Conservation (phyloP, 2,113 vertebrate genomes). For the Bufo bufo region DNA sequence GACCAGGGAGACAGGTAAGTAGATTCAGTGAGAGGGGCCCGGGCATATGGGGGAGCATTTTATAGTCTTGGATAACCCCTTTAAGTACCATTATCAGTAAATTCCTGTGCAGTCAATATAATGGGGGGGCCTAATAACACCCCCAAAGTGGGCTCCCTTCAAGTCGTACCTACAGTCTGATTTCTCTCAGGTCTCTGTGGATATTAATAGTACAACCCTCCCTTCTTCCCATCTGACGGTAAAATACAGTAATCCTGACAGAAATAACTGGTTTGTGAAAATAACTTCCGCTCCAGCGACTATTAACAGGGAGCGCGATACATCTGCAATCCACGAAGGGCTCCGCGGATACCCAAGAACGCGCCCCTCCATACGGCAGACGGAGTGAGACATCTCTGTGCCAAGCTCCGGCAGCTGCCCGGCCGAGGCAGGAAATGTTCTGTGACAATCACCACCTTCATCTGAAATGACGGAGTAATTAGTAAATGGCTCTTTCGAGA, state of each 20-base stretch:
- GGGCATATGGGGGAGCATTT: no score
- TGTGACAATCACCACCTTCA: conserved; percentile 49
- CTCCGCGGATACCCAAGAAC: neutral
- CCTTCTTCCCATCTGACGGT: conserved; percentile 13
- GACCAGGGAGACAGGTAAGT: no score
- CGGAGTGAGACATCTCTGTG: neutral
- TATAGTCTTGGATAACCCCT: no score
- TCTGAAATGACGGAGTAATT: conserved; percentile 43
- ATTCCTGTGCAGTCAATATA: no score
- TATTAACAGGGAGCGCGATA: neutral
- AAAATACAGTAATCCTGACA: conserved; percentile 34
- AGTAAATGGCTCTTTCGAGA: conserved; percentile 26
- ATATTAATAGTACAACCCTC: neutral
- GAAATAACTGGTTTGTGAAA: conserved; percentile 28
- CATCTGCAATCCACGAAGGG: neutral
- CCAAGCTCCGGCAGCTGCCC: conserved; percentile 39
- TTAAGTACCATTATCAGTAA: no score
- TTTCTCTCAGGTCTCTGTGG: neutral
- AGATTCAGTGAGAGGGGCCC: no score
- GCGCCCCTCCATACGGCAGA: neutral
- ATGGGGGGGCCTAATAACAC: no score
- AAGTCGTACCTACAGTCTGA: neutral
- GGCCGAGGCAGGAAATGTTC: neutral
- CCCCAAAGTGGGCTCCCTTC: no score
- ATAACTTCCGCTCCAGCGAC: conserved; percentile 1